A percentile compares a stretch with the other conserved stretches of the same genome.
phyloP scores from a whole-genome alignment of 2,113 vertebrate genomes.

The Anarhynchus alexandrinus region DNA sequence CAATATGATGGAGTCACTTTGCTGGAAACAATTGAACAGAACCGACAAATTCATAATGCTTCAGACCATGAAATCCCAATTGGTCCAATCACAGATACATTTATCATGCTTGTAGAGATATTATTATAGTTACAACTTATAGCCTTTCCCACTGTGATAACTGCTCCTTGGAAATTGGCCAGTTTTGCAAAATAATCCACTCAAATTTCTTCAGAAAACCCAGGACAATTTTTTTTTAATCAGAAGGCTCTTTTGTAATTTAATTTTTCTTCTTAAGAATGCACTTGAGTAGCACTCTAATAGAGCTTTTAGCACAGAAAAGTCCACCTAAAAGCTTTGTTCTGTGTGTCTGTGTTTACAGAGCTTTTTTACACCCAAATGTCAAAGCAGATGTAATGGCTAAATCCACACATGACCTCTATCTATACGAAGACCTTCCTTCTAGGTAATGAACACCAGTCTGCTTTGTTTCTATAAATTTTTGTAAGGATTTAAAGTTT shows the following conservation, averaged over 20 bases:
- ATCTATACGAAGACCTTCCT: not conserved
- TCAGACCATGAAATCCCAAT: slow-evolving; percentile 63
- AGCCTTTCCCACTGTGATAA: not conserved
- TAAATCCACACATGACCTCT: not conserved
- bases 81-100: slow-evolving; percentile 48
- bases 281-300: not conserved
- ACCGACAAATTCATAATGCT: slow-evolving; percentile 56
- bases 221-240: not conserved
- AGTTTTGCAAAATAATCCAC: not conserved
- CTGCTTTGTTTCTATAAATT: not conserved
- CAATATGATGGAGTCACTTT: slow-evolving; percentile 50
- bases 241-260: not conserved
- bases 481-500: not conserved
- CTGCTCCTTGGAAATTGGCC: not conserved
- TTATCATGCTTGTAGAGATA: slow-evolving; percentile 26
- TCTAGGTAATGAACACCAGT: not conserved
- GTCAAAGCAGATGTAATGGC: not conserved
- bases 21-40: slow-evolving; percentile 60
- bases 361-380: not conserved
- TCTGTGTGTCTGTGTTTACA: not conserved
- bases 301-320: not conserved
- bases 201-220: not conserved
- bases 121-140: not conserved
- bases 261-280: slow-evolving; percentile 13
- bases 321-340: not conserved